phyloP scores from a whole-genome alignment of 2,797 vertebrate genomes.

The Rhabdophis nuchalis region DNA sequence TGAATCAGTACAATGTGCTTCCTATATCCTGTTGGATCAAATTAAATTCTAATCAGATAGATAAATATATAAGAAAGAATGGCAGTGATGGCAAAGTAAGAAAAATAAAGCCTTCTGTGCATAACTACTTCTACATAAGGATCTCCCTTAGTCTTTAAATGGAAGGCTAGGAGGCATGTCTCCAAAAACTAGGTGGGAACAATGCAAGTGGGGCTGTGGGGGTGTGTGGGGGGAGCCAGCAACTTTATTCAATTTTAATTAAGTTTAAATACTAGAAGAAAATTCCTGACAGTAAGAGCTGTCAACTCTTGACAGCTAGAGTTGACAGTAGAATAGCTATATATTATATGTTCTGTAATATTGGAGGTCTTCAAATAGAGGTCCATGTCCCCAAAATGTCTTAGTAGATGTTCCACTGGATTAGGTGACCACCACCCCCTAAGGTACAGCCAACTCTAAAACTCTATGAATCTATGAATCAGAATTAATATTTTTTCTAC shows the following conservation, averaged over 20 bases:
- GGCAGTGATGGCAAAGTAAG: neutral
- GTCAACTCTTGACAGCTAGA: neutral
- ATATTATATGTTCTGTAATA: neutral
- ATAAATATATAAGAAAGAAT: neutral
- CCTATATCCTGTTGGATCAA: neutral
- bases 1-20: neutral
- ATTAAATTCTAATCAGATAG: neutral
- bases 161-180: neutral
- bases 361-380: neutral
- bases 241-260: neutral
- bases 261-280: neutral
- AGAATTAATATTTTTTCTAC: neutral
- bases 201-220: neutral
- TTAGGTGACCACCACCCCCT: neutral
- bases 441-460: neutral
- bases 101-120: neutral
- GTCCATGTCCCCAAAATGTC: neutral
- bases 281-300: neutral
- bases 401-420: neutral
- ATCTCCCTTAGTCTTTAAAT: neutral
- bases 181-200: neutral
- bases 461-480: neutral
- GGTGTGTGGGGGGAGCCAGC: neutral
- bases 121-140: neutral
- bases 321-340: neutral